Evolutionary conservation across 2,113 vertebrate species (phyloP), one percentile per base, ranked within the genome.

Genomic region (Suncus etruscus): DNA sequence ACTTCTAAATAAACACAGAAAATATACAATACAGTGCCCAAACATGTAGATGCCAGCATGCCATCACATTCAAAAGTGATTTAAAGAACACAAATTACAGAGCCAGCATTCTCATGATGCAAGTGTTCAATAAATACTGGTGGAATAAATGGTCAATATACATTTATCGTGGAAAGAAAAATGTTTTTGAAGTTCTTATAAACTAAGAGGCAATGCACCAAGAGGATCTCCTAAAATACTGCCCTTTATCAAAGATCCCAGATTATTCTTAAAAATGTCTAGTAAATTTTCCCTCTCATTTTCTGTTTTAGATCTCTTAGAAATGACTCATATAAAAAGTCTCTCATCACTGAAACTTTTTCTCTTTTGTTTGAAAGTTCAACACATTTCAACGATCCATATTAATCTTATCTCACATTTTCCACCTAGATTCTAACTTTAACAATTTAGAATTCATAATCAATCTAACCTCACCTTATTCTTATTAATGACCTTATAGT

Each of bases 311-410:
- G 18, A 22, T 11, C 18, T 20, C 18, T 65, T 65, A 80, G 11
- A 61, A 86, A 50, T 81, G 22, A 74, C 29, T 54, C 45, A 90
- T 16, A 83, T 29, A 79, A 69, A 81, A 66, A 76, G 47, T 6
- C 47, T 92, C n/a, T 11, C 39, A 45, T 83, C 77, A 86, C 18
- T 50, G 51, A 94, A 93, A 73, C 20, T 8, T 81, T 63, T 78
- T 87, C n/a, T 87, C n/a, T 78, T 75, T 90, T 83, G 31, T 84
- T 85, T 78, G 29, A 69, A 77, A 78, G 68, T 81, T 22, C 90
- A 68, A 84, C 39, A 68, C 1, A 77, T 29, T 39, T 94, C 74
- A 74, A 91, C 25, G 84, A 7, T 72, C 24, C 51, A 31, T 45
- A 50, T 91, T 61, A 39, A 39, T 39, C 39, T 3, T 39, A 39